Conservation (phyloP, 2,797 vertebrate genomes). For the Anguilla pacifica region DNA sequence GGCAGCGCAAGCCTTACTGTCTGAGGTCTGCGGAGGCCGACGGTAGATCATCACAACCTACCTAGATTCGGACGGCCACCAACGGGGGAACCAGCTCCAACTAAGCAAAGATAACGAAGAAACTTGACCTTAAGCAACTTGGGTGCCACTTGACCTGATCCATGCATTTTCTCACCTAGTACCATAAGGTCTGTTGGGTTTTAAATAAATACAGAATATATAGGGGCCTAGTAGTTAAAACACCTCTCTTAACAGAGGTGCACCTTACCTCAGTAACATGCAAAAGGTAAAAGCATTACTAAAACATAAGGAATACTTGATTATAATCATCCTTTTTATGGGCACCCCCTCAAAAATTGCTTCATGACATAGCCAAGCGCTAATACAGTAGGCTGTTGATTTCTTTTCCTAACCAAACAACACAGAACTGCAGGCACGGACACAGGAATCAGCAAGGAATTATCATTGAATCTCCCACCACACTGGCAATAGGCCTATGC, state of each 20-base stretch:
- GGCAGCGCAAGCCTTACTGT: not conserved
- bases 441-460: not conserved
- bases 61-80: not conserved
- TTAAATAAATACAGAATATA: not conserved
- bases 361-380: not conserved
- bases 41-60: not conserved
- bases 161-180: not conserved
- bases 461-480: not conserved
- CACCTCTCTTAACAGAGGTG: not conserved
- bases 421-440: not conserved
- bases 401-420: not conserved
- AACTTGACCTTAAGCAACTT: not conserved
- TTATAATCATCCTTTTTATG: not conserved
- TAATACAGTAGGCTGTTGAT: not conserved
- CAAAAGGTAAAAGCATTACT: not conserved
- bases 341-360: not conserved
- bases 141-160: not conserved
- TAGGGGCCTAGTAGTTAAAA: not conserved
- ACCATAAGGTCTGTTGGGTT: not conserved
- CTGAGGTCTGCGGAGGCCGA: not conserved
- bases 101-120: not conserved
- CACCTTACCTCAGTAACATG: not conserved
- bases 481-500: not conserved
- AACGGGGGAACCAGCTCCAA: not conserved
- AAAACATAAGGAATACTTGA: not conserved